Evolutionary conservation across 2,797 vertebrate genomes (phyloP).

Genomic region (Sylvia borin): DNA sequence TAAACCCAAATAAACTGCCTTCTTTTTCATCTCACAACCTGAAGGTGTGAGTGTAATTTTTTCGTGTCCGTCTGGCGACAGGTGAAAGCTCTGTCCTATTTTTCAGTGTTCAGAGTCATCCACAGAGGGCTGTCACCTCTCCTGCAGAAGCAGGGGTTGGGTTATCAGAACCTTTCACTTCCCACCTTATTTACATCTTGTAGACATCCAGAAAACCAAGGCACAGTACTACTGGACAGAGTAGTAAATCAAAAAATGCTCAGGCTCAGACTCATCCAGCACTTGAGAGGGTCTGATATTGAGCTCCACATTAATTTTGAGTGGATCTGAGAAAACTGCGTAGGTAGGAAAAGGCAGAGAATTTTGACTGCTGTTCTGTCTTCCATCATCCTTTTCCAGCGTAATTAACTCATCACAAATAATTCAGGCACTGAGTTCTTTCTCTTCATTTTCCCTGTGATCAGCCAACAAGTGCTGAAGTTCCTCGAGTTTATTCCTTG

Average conservation of each 20-base stretch:
- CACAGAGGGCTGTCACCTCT: not conserved
- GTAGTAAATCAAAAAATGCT: conserved; percentile 8
- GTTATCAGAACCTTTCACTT: not conserved
- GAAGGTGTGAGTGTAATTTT: no score
- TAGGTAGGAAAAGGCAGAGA: conserved; percentile 25
- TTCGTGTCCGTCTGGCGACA: no score
- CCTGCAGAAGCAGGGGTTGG: not conserved
- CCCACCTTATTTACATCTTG: not conserved
- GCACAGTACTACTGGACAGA: not conserved
- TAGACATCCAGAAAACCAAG: not conserved
- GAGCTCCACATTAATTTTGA: conserved; percentile 37
- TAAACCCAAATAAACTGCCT: no score
- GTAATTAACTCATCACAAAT: conserved; percentile 38
- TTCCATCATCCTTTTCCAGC: not conserved
- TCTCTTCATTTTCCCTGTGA: not conserved
- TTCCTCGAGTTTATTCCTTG: not conserved
- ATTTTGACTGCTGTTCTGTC: conserved; percentile 16
- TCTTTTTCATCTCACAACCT: no score
- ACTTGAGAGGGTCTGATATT: not conserved
- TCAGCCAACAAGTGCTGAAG: conserved; percentile 1
- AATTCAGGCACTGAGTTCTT: not conserved
- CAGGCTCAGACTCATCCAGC: not conserved
- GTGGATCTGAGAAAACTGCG: not conserved
- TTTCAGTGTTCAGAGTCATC: not conserved
- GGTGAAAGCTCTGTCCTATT: not conserved